Percentiles rank a stretch among this genome's conserved stretches.
Conservation (phyloP, 2,888 invertebrate genomes). For the Anoplius nigerrimus region DNA sequence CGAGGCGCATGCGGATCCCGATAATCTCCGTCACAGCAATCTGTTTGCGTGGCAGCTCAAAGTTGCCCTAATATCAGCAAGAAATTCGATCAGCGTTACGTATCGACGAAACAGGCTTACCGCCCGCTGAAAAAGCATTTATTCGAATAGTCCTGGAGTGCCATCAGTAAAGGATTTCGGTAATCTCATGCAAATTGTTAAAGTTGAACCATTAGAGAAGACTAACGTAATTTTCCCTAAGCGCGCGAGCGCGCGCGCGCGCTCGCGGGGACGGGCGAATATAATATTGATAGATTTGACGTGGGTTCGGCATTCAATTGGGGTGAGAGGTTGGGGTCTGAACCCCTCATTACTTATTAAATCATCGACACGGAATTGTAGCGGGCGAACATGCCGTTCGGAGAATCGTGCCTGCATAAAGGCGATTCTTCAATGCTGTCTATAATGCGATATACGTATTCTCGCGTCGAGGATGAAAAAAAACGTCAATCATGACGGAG, state of each 20-base stretch:
- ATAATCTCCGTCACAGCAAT: too few species aligned
- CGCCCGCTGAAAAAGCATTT: slow-evolving; percentile 54
- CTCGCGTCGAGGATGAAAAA: too few species aligned
- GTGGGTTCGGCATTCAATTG: slow-evolving; percentile 52
- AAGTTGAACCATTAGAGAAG: slow-evolving; percentile 66
- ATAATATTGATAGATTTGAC: slow-evolving; percentile 70
- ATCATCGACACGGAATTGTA: slow-evolving; percentile 50
- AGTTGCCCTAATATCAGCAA: slow-evolving; percentile 31
- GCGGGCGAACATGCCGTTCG: slow-evolving; percentile 19
- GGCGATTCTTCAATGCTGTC: neutral
- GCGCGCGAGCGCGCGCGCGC: too few species aligned
- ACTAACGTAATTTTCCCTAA: slow-evolving; percentile 65
- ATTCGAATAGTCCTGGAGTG: slow-evolving; percentile 56
- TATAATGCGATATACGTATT: too few species aligned
- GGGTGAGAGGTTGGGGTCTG: slow-evolving; percentile 37
- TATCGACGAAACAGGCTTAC: slow-evolving; percentile 29
- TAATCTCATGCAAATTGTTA: slow-evolving; percentile 72
- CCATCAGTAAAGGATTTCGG: slow-evolving; percentile 55
- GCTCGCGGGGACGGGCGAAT: slow-evolving; percentile 57
- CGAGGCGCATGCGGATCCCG: too few species aligned
- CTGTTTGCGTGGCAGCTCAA: neutral
- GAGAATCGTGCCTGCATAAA: neutral
- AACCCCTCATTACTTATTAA: slow-evolving; percentile 64
- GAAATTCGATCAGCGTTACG: slow-evolving; percentile 42
- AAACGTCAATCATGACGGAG: too few species aligned